Base-by-base conservation (phyloP, 2,888 invertebrate genomes). In the Mythimna lalbum region DNA sequence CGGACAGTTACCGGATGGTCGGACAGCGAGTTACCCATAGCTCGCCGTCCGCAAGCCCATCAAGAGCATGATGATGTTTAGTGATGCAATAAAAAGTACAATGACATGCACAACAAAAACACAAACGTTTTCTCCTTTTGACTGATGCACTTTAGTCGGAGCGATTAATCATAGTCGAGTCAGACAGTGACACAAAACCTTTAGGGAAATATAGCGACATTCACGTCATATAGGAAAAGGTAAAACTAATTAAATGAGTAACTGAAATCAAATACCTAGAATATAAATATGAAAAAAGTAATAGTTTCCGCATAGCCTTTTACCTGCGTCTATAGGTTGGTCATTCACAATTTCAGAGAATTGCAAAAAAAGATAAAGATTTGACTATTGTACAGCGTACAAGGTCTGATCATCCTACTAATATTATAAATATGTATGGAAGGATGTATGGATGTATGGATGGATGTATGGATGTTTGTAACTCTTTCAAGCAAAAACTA, bases 121-220 rank as follows among this genome's bases (percentile, higher is more conserved):
- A 55, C 27, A 55, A 55, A 55, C 17, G 10, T 5, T 14, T 2
- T 17, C 17, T 43, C 21, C 7, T 7, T 7, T 17, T 6, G 3
- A 33, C 56, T 10, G 12, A 27, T 57, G 67, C 27, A 52, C 72
- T 72, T 66, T 47, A 27, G 14, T 19, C 33, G 43, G 27, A 47
- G 19, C 6, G 50, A 52, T 76, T 66, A 57, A 57, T 76, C 67
- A 76, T 59, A 17, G 36, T 36, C 19, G 14, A 49, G 31, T 74
- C 74, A 57, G 43, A 19, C 47, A 43, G 19, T 65, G 75, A 75
- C 56, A 64, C 12, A 76, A 19, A 43, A 50, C 33, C 56, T 75
- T 43, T 50, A 27, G 0, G 47, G 14, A 73, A 67, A 67, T 36
- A 27, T 39, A 74, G 21, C 55, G 10, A 31, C 0, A 47, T 19